phyloP scores from a whole-genome alignment of 2,888 invertebrate species.

The Geophilus truncorum region DNA sequence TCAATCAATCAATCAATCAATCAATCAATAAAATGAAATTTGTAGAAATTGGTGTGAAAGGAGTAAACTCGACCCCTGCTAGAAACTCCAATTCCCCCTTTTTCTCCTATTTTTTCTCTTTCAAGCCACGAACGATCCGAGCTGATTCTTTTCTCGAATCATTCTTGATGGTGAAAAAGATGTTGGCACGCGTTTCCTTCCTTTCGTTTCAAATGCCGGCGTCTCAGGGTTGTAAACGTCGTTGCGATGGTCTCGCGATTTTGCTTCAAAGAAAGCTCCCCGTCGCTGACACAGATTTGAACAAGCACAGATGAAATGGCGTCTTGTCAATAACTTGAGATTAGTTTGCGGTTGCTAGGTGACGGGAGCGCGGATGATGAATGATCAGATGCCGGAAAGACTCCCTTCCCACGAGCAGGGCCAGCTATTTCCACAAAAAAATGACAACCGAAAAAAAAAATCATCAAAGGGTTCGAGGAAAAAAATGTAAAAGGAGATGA shows the following conservation, averaged over 20 bases:
- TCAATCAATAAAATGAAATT: too few relatives aligned
- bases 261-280: neutral
- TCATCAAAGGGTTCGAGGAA: neutral
- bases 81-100: neutral
- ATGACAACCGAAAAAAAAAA: neutral
- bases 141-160: neutral
- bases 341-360: constrained; percentile 23
- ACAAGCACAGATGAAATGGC: neutral
- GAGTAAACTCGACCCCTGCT: neutral
- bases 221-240: neutral
- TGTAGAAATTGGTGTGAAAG: neutral
- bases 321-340: neutral
- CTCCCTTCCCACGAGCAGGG: constrained; percentile 2
- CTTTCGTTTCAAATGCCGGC: neutral
- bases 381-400: constrained; percentile 31
- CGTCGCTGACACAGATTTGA: neutral
- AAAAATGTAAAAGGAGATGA: neutral
- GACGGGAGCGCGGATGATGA: constrained; percentile 23
- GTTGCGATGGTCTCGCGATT: neutral
- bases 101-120: neutral
- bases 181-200: neutral
- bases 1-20: too few relatives aligned
- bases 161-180: neutral
- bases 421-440: neutral
- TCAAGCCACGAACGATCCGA: neutral